A percentile compares a stretch with the other conserved stretches of the same genome.
Conservation (phyloP, 2,888 invertebrate species). For the Bombyx huttoni region DNA sequence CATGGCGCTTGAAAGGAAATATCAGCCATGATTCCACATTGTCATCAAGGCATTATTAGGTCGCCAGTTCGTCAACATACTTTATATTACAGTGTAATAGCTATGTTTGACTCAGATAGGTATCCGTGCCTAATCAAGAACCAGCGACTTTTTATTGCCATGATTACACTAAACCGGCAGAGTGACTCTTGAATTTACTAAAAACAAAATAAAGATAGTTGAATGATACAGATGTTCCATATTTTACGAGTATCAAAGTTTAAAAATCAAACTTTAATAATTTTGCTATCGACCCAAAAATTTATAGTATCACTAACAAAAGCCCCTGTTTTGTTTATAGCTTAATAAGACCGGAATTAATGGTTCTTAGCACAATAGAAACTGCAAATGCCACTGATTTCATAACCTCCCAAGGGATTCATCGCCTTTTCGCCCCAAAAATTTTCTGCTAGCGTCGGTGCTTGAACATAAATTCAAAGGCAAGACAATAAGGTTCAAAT, state of each 20-base stretch:
- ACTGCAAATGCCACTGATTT: conserved; percentile 80
- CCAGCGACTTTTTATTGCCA: too few species aligned
- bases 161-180: too few species aligned
- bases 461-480: conserved; percentile 21
- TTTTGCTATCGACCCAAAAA: neutral
- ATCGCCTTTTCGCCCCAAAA: conserved; percentile 66
- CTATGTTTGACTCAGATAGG: too few species aligned
- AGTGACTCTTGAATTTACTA: too few species aligned
- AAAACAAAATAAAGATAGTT: too few species aligned
- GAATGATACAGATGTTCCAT: too few species aligned
- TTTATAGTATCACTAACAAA: conserved; percentile 23
- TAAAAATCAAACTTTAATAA: neutral
- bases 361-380: conserved; percentile 72
- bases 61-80: too few species aligned
- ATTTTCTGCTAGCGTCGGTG: conserved; percentile 16
- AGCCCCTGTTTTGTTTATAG: conserved; percentile 59
- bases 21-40: too few species aligned
- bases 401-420: conserved; percentile 72
- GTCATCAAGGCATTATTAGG: too few species aligned
- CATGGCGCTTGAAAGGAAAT: too few species aligned
- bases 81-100: too few species aligned
- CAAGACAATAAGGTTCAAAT: conserved; percentile 19
- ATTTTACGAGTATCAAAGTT: neutral
- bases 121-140: too few species aligned
- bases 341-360: conserved; percentile 69